Base-by-base conservation (phyloP, 2,888 invertebrate species). In the Limenitis camilla region DNA sequence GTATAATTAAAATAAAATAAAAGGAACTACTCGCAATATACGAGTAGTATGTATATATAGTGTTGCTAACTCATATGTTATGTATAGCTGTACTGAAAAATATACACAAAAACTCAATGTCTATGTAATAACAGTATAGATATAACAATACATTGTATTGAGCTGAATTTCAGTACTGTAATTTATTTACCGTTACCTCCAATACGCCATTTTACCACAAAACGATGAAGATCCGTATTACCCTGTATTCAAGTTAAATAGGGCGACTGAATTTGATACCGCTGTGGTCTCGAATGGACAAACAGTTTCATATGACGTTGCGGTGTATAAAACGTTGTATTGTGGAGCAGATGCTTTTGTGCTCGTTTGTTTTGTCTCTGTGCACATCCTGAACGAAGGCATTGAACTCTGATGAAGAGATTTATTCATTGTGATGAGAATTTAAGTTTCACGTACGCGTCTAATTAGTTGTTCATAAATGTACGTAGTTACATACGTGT, bases 351-450 rank as follows among this genome's bases (percentile, higher is more conserved):
- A 68, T 72, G 63, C 71, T 68, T 75, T 81, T 80, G 79, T 80
- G 66, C 62, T 56, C 70, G 64, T 63, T 66, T 70, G 74, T 81
- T 77, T 83, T 83, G 82, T 83, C 75, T 80, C 72, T 81, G 82
- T 72, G 72, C 80, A 80, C 74, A 82, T 84, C 83, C 83, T 84
- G 83, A 80, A 82, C 81, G 69, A 61, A 62, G 72, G 68, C 78
- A 69, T 67, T 68, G 78, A 81, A 74, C 82, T 72, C 67, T 65
- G 63, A 65, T 80, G 79, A 80, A 82, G 82, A 79, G 80, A 63
- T 67, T 62, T 66, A 63, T 63, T 61, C 61, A 63, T 61, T 66
- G 63, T 63, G 58, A 52, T 57, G 56, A 53, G 48, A 44, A 42
- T 51, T 47, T 36, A 40, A 19, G 40, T 53, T 53, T 49, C 44